Conservation (phyloP, 2,113 vertebrate genomes). For the Archilochus colubris region DNA sequence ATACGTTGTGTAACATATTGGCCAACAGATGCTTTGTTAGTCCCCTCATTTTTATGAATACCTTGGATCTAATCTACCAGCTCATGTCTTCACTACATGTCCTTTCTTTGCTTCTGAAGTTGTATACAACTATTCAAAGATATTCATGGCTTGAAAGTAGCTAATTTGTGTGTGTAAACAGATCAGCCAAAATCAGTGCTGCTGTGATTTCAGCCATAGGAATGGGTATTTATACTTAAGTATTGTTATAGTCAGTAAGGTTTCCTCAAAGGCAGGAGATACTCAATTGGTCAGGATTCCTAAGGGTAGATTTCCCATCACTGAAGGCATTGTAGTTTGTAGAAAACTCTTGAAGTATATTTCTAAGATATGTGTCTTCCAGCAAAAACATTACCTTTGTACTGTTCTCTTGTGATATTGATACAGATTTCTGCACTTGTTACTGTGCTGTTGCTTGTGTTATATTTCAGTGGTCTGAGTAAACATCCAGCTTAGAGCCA, state of each 20-base stretch:
- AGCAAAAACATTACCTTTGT: neutral
- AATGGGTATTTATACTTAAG: neutral
- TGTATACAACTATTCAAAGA: neutral
- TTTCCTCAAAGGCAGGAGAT: neutral
- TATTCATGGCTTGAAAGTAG: neutral
- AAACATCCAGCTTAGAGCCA: neutral
- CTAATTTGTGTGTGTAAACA: neutral
- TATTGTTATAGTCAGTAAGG: neutral
- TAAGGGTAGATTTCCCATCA: neutral
- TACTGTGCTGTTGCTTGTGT: neutral
- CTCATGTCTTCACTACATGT: neutral
- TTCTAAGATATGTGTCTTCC: neutral
- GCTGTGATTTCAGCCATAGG: neutral
- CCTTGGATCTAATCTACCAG: neutral
- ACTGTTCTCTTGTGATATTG: neutral
- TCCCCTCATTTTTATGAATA: neutral
- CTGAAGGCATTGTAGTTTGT: neutral
- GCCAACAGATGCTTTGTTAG: slow-evolving; percentile 28
- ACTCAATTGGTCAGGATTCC: neutral
- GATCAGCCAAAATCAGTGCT: neutral
- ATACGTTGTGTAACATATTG: neutral
- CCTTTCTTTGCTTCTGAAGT: neutral
- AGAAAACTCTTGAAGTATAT: neutral
- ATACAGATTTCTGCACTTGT: neutral
- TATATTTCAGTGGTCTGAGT: neutral